These are phyloP conservation scores for Mycteria americana DNA, from an alignment of 2,797 vertebrate genomes.

Conservation along the genomic window DNA sequence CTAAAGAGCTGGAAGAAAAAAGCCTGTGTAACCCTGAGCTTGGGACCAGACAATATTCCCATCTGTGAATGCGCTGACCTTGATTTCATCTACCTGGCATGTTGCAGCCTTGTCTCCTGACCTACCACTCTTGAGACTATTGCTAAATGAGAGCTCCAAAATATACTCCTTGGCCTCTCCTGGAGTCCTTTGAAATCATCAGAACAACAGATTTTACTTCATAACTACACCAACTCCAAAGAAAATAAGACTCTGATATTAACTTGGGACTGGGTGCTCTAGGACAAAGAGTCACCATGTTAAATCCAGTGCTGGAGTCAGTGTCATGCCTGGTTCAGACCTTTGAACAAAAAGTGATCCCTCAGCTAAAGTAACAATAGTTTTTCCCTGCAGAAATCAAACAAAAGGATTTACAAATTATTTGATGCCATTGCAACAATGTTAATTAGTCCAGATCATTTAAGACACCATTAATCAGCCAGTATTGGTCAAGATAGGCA, in stretches of 20 bases:
- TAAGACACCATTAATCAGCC: not conserved
- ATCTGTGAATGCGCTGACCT: not conserved
- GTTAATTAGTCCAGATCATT: not conserved
- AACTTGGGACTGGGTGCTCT: not conserved
- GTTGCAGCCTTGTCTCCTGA: not conserved
- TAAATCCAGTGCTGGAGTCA: not conserved
- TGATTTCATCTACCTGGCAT: not conserved
- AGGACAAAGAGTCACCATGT: not conserved
- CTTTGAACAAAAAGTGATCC: slow-evolving; percentile 23
- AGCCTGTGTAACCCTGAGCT: not conserved
- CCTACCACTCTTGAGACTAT: not conserved
- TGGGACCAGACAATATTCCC: not conserved
- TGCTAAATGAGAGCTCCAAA: not conserved
- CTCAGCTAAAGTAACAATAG: slow-evolving; percentile 15
- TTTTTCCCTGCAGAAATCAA: not conserved
- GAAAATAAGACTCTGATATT: not conserved
- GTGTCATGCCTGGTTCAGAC: not conserved
- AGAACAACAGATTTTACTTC: not conserved
- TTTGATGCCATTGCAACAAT: not conserved
- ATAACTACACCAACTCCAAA: not conserved
- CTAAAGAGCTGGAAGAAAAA: not conserved
- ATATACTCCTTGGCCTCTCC: not conserved
- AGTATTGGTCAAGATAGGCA: not conserved
- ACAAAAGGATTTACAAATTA: not conserved
- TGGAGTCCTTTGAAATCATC: not conserved